Base-by-base conservation (phyloP, 1,140 invertebrate genomes). In the Drosophila kanapiae region DNA sequence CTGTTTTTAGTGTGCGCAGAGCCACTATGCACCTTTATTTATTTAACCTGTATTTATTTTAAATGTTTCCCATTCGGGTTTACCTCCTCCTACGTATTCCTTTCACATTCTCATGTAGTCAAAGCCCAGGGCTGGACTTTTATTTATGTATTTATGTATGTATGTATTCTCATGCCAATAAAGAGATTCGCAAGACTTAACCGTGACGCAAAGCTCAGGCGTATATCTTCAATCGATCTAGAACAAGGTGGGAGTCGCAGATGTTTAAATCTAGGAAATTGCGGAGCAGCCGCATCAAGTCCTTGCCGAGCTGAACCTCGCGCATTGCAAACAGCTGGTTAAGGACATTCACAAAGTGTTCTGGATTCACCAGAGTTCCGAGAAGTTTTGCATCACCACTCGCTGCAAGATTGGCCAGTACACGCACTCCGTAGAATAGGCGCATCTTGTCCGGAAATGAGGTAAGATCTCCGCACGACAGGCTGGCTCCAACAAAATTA, bases 351-450 rank as follows among this genome's bases (percentile, higher is more conserved):
- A 75, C 27, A 43, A 92, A 29, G 0, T 49, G 43, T 0, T 43
- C n/a, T 0, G 31, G 27, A 6, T 64, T 56, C 7, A 54, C 54
- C 5, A 74, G 16, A 0, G 9, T 0, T n/a, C 67, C 67, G 0
- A 72, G 31, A 0, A 80, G 11, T 13, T 65, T 35, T 4, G 71
- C 29, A 10, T 51, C 18, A 0, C 38, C 53, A 10, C 11, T 9
- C 13, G 71, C 82, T 35, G 85, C 56, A 3, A 91, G 11, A 63
- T 92, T 92, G n/a, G 67, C 29, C 6, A 92, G 33, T 3, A 92
- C 61, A 0, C 82, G 82, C 2, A 92, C 48, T 7, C 75, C 70
- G 54, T 90, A 92, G 2, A 74, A n/a, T 0, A 78, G 23, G n/a
- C 43, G 40, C 13, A 88, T 8, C 2, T 56, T 54, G 3, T 69